Conservation (phyloP, 2,113 vertebrate species). For the Crotalus viridis region DNA sequence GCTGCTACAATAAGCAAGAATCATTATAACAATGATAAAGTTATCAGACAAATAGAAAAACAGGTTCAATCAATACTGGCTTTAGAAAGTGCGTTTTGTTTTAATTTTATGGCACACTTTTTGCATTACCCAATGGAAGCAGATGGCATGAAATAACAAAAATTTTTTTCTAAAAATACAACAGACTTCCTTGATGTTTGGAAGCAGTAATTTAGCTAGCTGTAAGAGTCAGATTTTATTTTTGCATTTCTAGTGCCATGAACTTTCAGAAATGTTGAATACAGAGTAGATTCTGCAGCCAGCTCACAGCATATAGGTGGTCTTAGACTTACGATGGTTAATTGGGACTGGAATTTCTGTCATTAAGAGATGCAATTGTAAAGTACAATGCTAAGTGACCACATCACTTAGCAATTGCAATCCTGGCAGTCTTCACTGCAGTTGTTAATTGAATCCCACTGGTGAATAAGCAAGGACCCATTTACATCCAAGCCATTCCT, state of each 20-base stretch:
- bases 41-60: background rate
- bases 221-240: background rate
- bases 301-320: background rate
- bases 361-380: background rate
- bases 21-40: background rate
- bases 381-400: background rate
- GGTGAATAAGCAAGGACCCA: background rate
- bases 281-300: background rate
- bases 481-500: background rate
- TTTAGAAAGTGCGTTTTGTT: slow-evolving; percentile 16
- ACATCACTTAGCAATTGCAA: background rate
- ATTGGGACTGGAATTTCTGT: background rate
- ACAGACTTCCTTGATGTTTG: background rate
- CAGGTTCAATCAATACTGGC: background rate
- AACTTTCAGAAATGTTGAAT: background rate
- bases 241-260: background rate
- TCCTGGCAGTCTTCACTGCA: background rate
- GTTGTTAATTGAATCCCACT: background rate
- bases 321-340: background rate
- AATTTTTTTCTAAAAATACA: slow-evolving; percentile 17
- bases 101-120: background rate
- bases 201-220: background rate
- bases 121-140: background rate
- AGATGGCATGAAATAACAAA: background rate
- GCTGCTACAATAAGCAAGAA: background rate